Evolutionary conservation across 2,888 invertebrate genomes (phyloP).

Genomic region (Pilophorus perplexus): DNA sequence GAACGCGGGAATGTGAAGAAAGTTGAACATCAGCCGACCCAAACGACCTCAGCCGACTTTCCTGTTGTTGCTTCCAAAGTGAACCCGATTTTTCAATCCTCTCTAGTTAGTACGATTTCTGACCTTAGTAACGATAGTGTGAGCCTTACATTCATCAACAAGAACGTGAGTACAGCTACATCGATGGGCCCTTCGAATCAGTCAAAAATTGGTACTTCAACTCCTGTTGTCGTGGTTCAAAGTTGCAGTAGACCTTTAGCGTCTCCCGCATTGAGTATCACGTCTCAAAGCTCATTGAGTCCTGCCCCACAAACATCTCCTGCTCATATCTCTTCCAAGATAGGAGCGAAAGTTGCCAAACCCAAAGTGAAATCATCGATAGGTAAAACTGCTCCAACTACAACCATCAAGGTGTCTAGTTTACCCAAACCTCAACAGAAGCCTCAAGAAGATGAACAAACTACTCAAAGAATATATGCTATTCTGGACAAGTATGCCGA

Average conservation of each 20-base stretch:
- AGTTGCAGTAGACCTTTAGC: slow-evolving; percentile 58
- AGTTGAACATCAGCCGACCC: slow-evolving; percentile 30
- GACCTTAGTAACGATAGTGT: slow-evolving; percentile 47
- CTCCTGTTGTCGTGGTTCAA: slow-evolving; percentile 56
- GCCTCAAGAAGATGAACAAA: slow-evolving; percentile 77
- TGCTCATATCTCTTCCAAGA: slow-evolving; percentile 49
- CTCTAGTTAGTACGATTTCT: slow-evolving; percentile 46
- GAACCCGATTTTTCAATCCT: slow-evolving; percentile 46
- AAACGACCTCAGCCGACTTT: slow-evolving; percentile 40
- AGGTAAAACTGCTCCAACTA: slow-evolving; percentile 56
- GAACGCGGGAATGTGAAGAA: slow-evolving; percentile 67
- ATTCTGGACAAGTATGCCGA: slow-evolving; percentile 78
- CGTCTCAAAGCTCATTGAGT: slow-evolving; percentile 60
- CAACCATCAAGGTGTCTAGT: slow-evolving; percentile 62
- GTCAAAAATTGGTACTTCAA: slow-evolving; percentile 51
- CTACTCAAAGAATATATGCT: slow-evolving; percentile 74
- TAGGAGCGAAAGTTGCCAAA: slow-evolving; percentile 48
- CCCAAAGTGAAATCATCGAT: slow-evolving; percentile 48
- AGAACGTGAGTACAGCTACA: slow-evolving; percentile 39
- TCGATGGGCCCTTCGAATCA: slow-evolving; percentile 41
- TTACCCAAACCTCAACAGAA: slow-evolving; percentile 68
- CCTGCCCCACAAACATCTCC: slow-evolving; percentile 58
- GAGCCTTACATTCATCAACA: slow-evolving; percentile 47
- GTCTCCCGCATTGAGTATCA: slow-evolving; percentile 59
- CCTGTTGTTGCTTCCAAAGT: slow-evolving; percentile 39